Conservation (phyloP, 2,797 vertebrate genomes). For the Danionella dracula region DNA sequence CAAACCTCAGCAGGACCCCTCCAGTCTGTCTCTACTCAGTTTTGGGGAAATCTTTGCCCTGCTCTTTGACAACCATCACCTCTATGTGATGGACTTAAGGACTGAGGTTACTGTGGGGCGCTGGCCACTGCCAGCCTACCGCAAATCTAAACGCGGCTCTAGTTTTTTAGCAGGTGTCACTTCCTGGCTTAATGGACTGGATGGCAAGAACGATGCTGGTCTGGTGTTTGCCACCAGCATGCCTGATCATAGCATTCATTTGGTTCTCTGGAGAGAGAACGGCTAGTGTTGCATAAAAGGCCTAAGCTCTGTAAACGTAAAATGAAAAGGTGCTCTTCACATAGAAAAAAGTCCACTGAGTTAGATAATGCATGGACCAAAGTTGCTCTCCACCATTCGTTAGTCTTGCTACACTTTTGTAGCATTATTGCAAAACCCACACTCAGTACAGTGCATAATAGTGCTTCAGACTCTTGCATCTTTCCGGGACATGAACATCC, state of each 20-base stretch:
- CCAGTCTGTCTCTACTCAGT: slow-evolving; percentile 89
- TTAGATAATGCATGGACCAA: slow-evolving; percentile 85
- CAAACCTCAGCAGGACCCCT: slow-evolving; percentile 81
- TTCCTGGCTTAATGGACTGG: slow-evolving; percentile 91
- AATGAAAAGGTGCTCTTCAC: slow-evolving; percentile 53
- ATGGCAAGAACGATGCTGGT: slow-evolving; percentile 88
- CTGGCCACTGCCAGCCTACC: slow-evolving; percentile 94
- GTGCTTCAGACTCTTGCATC: not conserved
- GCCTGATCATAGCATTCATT: slow-evolving; percentile 98
- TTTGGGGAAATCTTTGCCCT: slow-evolving; percentile 93
- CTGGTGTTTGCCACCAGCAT: slow-evolving; percentile 98
- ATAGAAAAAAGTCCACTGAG: slow-evolving; percentile 51
- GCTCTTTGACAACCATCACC: slow-evolving; percentile 91
- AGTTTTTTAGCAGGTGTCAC: slow-evolving; percentile 94
- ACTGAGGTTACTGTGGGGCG: slow-evolving; percentile 90
- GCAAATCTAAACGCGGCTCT: slow-evolving; percentile 95
- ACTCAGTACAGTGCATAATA: not conserved
- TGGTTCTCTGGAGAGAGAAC: slow-evolving; percentile 97
- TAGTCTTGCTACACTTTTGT: slow-evolving; percentile 37
- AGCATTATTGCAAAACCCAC: slow-evolving; percentile 27
- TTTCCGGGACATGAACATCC: not conserved
- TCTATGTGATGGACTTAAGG: slow-evolving; percentile 97
- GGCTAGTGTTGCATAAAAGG: slow-evolving; percentile 62
- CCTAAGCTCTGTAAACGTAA: not conserved
- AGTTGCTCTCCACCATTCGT: slow-evolving; percentile 64